Evolutionary conservation across 2,113 vertebrate genomes (phyloP).

Genomic region (Dicaeum eximium): DNA sequence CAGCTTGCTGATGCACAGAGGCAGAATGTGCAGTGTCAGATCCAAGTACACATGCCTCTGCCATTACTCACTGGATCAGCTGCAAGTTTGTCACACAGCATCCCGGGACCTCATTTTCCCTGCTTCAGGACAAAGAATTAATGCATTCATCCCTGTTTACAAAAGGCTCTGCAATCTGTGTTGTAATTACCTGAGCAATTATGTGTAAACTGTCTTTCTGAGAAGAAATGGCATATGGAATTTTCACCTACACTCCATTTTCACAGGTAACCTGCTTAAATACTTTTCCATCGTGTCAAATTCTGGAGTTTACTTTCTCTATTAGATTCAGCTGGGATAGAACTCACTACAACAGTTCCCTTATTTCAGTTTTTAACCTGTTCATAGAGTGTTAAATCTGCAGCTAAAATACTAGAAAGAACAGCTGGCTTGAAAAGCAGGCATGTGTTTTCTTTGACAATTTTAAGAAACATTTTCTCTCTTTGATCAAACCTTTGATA

Average conservation of each 20-base stretch:
- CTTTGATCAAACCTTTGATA: conserved; percentile 47
- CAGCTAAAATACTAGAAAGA: neutral
- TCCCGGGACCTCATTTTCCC: neutral
- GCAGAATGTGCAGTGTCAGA: neutral
- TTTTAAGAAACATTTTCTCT: conserved; percentile 35
- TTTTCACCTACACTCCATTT: neutral
- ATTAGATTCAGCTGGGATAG: neutral
- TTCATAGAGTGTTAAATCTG: neutral
- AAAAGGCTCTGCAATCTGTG: neutral
- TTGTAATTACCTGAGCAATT: neutral
- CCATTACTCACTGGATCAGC: neutral
- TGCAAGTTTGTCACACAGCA: neutral
- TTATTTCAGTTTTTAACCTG: neutral
- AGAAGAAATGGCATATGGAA: neutral
- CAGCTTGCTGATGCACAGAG: neutral
- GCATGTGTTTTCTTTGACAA: neutral
- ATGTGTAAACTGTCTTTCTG: neutral
- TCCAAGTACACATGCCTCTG: neutral
- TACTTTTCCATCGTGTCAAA: neutral
- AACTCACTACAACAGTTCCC: neutral
- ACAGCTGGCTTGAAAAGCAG: neutral
- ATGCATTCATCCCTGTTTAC: neutral
- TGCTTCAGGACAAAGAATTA: neutral
- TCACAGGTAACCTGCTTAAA: neutral
- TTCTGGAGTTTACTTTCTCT: neutral